Percentiles rank a stretch among this genome's conserved stretches.
These are phyloP conservation scores for Plebejus anna DNA, from an alignment of 2,888 invertebrate genomes.

Conservation along the genomic window DNA sequence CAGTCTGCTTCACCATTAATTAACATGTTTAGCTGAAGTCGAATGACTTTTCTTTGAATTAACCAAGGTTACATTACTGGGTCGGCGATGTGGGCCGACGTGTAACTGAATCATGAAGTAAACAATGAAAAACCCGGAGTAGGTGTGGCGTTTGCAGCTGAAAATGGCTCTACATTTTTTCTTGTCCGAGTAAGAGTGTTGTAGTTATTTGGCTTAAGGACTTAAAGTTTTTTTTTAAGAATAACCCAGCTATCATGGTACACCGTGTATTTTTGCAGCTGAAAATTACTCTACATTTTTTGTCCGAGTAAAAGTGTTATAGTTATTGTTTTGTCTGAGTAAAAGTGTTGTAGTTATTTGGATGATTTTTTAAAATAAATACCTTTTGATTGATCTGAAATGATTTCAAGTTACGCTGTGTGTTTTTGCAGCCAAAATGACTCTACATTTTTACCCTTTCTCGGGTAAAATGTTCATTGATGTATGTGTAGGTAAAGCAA, in stretches of 20 bases:
- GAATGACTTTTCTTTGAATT: slow-evolving; percentile 50
- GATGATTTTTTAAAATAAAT: too few species aligned
- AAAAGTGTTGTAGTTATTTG: too few species aligned
- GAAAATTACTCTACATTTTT: not conserved
- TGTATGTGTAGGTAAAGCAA: too few species aligned
- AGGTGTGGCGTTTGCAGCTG: not conserved
- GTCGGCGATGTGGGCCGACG: slow-evolving; percentile 51
- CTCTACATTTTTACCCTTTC: too few species aligned
- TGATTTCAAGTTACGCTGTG: too few species aligned
- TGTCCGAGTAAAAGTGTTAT: too few species aligned
- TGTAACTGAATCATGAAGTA: slow-evolving; percentile 51
- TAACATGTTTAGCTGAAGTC: slow-evolving; percentile 36
- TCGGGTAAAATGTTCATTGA: too few species aligned
- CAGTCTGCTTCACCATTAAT: slow-evolving; percentile 15
- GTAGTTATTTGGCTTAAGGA: not conserved
- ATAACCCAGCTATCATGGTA: not conserved
- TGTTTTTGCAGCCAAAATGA: too few species aligned
- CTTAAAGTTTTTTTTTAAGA: not conserved
- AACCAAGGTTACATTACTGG: slow-evolving; percentile 56
- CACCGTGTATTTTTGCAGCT: not conserved
- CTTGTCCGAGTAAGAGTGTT: not conserved
- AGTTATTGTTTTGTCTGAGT: not conserved
- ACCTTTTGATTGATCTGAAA: too few species aligned
- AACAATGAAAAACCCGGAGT: slow-evolving; percentile 32
- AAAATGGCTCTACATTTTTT: slow-evolving; percentile 1